These are phyloP conservation scores for Hoplostethus atlanticus DNA, from an alignment of 2,797 vertebrate species.

Conservation along the genomic window DNA sequence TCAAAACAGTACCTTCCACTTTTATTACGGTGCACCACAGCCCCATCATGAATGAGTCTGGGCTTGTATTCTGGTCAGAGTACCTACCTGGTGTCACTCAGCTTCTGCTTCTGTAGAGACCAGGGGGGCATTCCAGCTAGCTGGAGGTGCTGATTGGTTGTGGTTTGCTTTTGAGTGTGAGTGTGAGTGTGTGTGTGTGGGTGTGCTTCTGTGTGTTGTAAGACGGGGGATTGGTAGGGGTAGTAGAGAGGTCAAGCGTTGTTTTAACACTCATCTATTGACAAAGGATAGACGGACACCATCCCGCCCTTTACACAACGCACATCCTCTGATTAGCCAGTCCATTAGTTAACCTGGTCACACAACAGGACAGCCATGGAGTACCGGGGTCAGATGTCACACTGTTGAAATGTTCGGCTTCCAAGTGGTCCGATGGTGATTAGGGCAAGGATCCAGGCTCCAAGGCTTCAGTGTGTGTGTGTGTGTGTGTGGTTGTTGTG, in stretches of 20 bases:
- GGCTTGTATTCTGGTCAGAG: slow-evolving; percentile 75
- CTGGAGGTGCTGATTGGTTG: slow-evolving; percentile 77
- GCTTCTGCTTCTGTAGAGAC: slow-evolving; percentile 73
- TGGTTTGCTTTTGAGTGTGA: slow-evolving; percentile 51
- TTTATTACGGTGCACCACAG: slow-evolving; percentile 45
- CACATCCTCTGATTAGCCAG: slow-evolving; percentile 66
- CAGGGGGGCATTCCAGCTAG: slow-evolving; percentile 74
- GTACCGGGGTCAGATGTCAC: slow-evolving; percentile 54
- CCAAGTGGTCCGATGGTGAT: slow-evolving; percentile 20
- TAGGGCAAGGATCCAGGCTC: not conserved
- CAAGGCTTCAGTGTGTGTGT: slow-evolving; percentile 23
- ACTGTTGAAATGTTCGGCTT: slow-evolving; percentile 15
- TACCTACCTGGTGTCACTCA: slow-evolving; percentile 72
- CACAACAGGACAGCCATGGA: slow-evolving; percentile 50
- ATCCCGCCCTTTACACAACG: slow-evolving; percentile 6
- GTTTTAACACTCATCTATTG: slow-evolving; percentile 53
- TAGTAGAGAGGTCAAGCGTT: slow-evolving; percentile 56
- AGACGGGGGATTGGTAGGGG: slow-evolving; percentile 29
- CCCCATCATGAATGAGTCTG: slow-evolving; percentile 67
- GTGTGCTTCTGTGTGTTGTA: slow-evolving; percentile 31
- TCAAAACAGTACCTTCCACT: slow-evolving; percentile 53
- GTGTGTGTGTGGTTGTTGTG: not conserved
- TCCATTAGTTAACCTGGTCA: slow-evolving; percentile 68
- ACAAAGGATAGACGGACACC: slow-evolving; percentile 64
- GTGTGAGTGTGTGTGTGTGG: slow-evolving; percentile 20